Evolutionary conservation across 1,140 invertebrate species (phyloP).

Genomic region (Lycorma delicatula): DNA sequence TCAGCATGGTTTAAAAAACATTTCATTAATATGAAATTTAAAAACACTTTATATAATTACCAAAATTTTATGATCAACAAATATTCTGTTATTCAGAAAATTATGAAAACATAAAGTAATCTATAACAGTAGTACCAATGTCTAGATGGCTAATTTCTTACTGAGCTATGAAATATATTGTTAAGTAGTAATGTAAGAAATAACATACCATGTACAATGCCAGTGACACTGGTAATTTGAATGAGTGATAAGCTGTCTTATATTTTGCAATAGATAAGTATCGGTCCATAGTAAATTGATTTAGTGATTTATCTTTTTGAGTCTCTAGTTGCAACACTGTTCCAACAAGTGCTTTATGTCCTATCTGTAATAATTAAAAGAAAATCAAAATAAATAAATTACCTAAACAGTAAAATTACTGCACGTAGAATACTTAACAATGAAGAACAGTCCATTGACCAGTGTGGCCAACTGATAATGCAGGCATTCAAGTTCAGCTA

Average conservation of each 20-base stretch:
- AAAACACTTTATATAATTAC: too few relatives aligned
- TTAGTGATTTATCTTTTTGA: conserved; percentile 54
- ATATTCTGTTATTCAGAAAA: too few relatives aligned
- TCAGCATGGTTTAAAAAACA: too few relatives aligned
- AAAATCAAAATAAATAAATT: neutral
- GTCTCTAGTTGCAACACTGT: conserved; percentile 63
- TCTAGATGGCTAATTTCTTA: too few relatives aligned
- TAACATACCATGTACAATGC: conserved; percentile 72
- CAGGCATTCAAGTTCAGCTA: too few relatives aligned
- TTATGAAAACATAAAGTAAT: too few relatives aligned
- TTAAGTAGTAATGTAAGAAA: too few relatives aligned
- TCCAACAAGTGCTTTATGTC: conserved; percentile 67
- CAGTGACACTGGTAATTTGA: conserved; percentile 78
- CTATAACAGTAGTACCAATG: too few relatives aligned
- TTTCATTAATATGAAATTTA: too few relatives aligned
- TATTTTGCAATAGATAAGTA: conserved; percentile 88
- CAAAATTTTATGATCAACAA: too few relatives aligned
- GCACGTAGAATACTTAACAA: neutral
- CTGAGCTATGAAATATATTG: too few relatives aligned
- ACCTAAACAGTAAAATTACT: neutral
- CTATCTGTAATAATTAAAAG: conserved; percentile 43
- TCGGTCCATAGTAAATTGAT: conserved; percentile 70
- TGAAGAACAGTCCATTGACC: neutral
- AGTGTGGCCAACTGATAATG: too few relatives aligned
- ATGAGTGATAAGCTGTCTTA: conserved; percentile 91